Evolutionary conservation across 2,113 vertebrate species (phyloP), one percentile per base, ranked within the genome.

Genomic region (Struthio camelus): DNA sequence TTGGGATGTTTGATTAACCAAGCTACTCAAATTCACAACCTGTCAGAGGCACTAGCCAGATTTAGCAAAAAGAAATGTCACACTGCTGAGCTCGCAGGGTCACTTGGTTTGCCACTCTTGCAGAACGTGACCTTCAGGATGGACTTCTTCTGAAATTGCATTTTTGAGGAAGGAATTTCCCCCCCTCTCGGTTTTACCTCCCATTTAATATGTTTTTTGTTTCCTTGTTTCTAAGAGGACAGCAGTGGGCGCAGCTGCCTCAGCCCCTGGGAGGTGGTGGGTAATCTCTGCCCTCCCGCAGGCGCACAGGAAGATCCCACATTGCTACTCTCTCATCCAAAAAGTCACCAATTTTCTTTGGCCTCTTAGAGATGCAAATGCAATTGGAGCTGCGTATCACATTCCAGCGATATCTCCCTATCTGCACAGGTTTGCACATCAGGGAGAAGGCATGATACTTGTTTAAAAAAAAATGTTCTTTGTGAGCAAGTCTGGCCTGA

Each of bases 131-230:
- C 72, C 86, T 77, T 51, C 34, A 13, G 32, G 44, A 11, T 10
- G 85, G 25, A 40, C 14, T 62, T 69, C 58, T 92, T 92, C 51
- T 71, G 83, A 92, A 85, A 92, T 10, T 42, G 17, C 15, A 32
- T 80, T 95, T 78, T 40, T 62, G 65, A 90, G 77, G 82, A 80
- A 90, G n/a, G 23, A n/a, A 62, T 94, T 93, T 91, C 46, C 34
- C 85, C 27, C 27, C 16, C 27, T 78, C 51, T 27, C 27, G 10
- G 36, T 78, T 86, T 70, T 70, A 15, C 46, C 76, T 87, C 36
- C 59, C 34, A 16, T 65, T 48, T 34, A 40, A 27, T 27, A 72
- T 1, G 5, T 13, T 27, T 54, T 77, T 28, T 56, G 4, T 50
- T 56, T 18, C 32, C 18, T 9, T 44, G 2, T 56, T 82, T 72